Base-by-base conservation (phyloP, 1,140 invertebrate genomes). In the Hylaeus anthracinus region DNA sequence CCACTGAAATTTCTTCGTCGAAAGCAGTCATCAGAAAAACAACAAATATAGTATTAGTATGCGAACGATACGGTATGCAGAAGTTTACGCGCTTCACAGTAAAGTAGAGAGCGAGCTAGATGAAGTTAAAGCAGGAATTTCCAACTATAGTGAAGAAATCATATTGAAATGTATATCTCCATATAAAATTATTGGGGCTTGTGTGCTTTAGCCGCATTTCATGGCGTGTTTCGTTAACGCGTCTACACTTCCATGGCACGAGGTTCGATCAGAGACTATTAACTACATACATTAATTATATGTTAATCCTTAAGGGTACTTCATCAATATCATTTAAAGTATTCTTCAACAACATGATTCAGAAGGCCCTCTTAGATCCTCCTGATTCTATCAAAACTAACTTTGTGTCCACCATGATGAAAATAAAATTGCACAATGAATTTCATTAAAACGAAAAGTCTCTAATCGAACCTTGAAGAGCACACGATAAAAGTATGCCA, bases 151-250 rank as follows among this genome's bases (percentile, higher is more conserved):
- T 0, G 14, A 56, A 0, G 6, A 60, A 60, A 37, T 5, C 5
- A 60, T 37, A 26, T 4, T 60, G 41, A 76, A 45, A 75, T 37
- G 14, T 48, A 41, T 1, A n/a, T 43, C 5, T 15, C 45, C 12
- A 26, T 15, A 53, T 48, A 9, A n/a, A 56, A 51, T 69, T 43
- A 5, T 55, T 1, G 71, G 70, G 73, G 70, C 76, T 73, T 79
- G 14, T 71, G 15, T n/a, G 77, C 77, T 79, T 79, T 37, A 73
- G 71, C 71, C 55, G 41, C 41, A 66, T 73, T 73, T 48, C 43
- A 65, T 12, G 26, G 60, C 51, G 51, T 73, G 73, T 2, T 12
- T 41, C 51, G 37, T 79, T 51, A 48, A 73, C 12, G 61, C 41
- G 70, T 66, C 65, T 79, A 66, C 73, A 56, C 41, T 39, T 51